Evolutionary conservation across 2,113 vertebrate species (phyloP).

Genomic region (Heterochromis multidens): DNA sequence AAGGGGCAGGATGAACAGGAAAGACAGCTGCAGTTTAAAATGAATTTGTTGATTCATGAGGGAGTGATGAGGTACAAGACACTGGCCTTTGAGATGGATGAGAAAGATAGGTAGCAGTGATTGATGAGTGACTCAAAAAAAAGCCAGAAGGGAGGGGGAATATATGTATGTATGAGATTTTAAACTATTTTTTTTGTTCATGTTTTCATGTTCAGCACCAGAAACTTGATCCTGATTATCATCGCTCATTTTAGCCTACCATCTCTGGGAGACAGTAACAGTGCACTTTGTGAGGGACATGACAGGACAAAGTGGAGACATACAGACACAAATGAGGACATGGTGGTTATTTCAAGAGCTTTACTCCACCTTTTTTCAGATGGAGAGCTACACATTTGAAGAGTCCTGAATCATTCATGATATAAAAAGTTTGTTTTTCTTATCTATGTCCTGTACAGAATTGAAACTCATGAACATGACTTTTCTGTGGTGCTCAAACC

Average conservation of each 20-base stretch:
- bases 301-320: not conserved
- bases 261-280: not conserved
- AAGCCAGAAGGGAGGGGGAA: not conserved
- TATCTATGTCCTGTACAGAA: not conserved
- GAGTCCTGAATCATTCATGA: not conserved
- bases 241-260: not conserved
- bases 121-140: slow-evolving; percentile 41
- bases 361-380: not conserved
- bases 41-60: slow-evolving; percentile 52
- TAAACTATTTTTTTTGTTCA: not conserved
- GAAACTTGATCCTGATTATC: not conserved
- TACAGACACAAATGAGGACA: not conserved
- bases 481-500: not conserved
- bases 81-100: slow-evolving; percentile 41
- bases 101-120: slow-evolving; percentile 39
- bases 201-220: not conserved
- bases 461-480: not conserved
- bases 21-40: slow-evolving; percentile 26
- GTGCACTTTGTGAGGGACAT: not conserved
- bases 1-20: not conserved
- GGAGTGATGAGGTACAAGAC: slow-evolving; percentile 17
- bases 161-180: not conserved
- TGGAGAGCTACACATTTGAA: not conserved
- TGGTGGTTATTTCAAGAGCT: not conserved
- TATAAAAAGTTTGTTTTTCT: not conserved